Percentiles rank a stretch among this genome's conserved stretches.
Conservation (phyloP, 2,113 vertebrate genomes). For the Stigmatopora nigra region DNA sequence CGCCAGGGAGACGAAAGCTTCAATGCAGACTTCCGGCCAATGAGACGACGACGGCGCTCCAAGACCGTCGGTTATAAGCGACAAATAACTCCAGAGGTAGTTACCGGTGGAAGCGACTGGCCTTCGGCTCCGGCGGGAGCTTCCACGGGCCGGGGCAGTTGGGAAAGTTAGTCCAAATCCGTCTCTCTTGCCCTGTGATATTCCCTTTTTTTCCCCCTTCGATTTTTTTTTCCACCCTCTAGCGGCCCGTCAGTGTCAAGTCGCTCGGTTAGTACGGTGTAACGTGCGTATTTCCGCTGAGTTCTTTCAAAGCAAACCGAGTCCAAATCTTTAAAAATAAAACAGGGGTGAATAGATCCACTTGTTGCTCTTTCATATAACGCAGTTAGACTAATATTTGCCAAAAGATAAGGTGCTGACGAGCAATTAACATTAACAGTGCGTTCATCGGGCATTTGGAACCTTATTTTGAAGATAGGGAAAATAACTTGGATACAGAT, state of each 20-base stretch:
- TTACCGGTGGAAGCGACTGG: slow-evolving; percentile 67
- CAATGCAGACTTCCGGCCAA: slow-evolving; percentile 75
- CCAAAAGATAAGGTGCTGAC: neutral
- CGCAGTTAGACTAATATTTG: too few species aligned
- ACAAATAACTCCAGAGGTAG: slow-evolving; percentile 51
- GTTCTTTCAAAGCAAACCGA: slow-evolving; percentile 32
- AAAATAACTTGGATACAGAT: slow-evolving; percentile 3
- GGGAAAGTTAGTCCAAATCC: slow-evolving; percentile 73
- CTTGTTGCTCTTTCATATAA: too few species aligned
- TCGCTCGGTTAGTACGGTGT: too few species aligned
- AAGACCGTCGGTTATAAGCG: slow-evolving; percentile 49
- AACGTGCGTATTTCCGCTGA: slow-evolving; percentile 9
- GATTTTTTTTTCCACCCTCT: slow-evolving; percentile 49
- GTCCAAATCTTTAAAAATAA: neutral
- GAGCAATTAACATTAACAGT: neutral
- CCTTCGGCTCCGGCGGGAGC: slow-evolving; percentile 62
- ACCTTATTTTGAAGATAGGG: neutral
- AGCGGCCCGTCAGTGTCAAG: slow-evolving; percentile 29
- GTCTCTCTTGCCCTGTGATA: slow-evolving; percentile 60
- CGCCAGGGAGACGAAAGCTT: slow-evolving; percentile 66
- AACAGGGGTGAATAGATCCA: neutral
- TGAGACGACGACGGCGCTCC: slow-evolving; percentile 58
- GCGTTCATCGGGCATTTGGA: too few species aligned
- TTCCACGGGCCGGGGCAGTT: slow-evolving; percentile 68
- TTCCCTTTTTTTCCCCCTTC: slow-evolving; percentile 58